Evolutionary conservation across 2,113 vertebrate genomes (phyloP).

Genomic region (Capreolus pygargus): DNA sequence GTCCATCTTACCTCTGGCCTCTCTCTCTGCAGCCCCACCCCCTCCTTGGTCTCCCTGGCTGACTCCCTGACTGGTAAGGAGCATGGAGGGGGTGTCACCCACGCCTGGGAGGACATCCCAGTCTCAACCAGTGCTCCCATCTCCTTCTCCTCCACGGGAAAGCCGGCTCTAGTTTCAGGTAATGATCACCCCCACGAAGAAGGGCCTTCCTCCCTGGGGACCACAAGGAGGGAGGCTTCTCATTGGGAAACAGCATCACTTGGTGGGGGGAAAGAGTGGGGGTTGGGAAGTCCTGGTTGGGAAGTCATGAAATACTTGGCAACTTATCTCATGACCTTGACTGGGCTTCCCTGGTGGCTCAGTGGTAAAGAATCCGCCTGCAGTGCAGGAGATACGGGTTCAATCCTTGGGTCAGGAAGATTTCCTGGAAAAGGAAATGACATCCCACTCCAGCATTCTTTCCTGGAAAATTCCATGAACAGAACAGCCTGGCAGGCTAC

Average conservation of each 20-base stretch:
- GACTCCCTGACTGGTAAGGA: not conserved
- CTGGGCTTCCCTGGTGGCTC: not conserved
- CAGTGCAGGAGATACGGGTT: not conserved
- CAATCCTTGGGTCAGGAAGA: not conserved
- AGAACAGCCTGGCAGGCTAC: not conserved
- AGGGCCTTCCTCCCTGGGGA: not conserved
- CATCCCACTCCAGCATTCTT: not conserved
- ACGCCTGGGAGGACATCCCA: not conserved
- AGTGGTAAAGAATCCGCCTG: not conserved
- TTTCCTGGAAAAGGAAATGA: not conserved
- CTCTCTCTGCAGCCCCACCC: not conserved
- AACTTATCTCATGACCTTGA: not conserved
- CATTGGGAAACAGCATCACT: accelerated
- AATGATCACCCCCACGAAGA: not conserved
- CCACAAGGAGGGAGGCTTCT: not conserved
- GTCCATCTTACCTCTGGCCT: not conserved
- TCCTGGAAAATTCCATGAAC: not conserved
- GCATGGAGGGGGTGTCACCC: not conserved
- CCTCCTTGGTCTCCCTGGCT: not conserved
- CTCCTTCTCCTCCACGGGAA: not conserved
- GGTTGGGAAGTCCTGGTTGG: not conserved
- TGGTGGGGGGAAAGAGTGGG: not conserved
- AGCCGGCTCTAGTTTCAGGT: constrained; percentile 53
- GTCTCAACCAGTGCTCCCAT: not conserved
- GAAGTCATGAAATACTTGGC: not conserved